Evolutionary conservation across 2,888 invertebrate species (phyloP).

Genomic region (Epistrophe grossulariae): DNA sequence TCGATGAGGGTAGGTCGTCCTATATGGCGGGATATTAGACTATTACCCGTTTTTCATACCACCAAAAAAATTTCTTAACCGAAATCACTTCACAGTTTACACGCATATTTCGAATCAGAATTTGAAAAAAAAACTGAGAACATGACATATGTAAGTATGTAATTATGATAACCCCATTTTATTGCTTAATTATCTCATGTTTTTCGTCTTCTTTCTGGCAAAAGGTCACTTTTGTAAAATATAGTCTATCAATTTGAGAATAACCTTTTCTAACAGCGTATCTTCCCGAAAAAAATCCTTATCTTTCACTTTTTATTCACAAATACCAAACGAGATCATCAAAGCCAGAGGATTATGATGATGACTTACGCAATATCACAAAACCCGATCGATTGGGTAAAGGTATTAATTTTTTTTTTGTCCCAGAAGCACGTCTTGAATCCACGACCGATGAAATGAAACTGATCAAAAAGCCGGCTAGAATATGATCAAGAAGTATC

Average conservation of each 20-base stretch:
- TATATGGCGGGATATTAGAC: too few relatives aligned
- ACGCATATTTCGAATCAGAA: background rate
- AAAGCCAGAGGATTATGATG: background rate
- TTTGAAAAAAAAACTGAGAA: background rate
- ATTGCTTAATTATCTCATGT: constrained; percentile 31
- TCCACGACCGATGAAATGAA: constrained; percentile 69
- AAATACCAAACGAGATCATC: background rate
- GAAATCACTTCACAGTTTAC: background rate
- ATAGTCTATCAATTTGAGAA: background rate
- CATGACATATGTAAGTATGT: too few relatives aligned
- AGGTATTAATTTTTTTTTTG: background rate
- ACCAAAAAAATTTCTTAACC: background rate
- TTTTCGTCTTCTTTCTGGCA: background rate
- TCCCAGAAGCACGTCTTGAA: constrained; percentile 55
- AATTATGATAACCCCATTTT: constrained; percentile 50
- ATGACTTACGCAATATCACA: constrained; percentile 64
- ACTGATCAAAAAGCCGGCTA: constrained; percentile 58
- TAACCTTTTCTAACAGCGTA: background rate
- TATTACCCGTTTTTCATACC: background rate
- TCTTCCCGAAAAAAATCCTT: constrained; percentile 32
- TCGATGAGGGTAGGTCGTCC: too few relatives aligned
- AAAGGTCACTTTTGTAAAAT: background rate
- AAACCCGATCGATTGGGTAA: constrained; percentile 11
- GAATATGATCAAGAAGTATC: constrained; percentile 34
- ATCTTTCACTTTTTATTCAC: constrained; percentile 18